These are phyloP conservation scores for Asobara japonica DNA, from an alignment of 1,140 invertebrate species.

Conservation along the genomic window DNA sequence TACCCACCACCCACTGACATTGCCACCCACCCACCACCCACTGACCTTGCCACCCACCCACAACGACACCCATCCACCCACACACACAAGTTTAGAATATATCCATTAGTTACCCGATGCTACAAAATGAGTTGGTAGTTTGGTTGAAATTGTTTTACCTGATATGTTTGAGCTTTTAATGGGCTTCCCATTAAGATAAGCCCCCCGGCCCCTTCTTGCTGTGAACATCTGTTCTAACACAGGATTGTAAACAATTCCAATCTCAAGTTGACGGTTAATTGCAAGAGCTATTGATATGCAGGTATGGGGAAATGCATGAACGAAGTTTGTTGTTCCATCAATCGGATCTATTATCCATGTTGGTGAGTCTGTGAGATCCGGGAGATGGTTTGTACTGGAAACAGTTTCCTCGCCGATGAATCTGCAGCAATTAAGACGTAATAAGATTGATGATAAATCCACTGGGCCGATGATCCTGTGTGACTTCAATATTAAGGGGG, in stretches of 20 bases:
- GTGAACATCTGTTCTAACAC: constrained; percentile 79
- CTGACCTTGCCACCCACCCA: too few species aligned
- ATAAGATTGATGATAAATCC: background rate
- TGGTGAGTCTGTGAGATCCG: constrained; percentile 78
- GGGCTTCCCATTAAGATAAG: constrained; percentile 77
- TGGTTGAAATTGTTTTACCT: constrained; percentile 39
- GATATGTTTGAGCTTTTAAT: constrained; percentile 60
- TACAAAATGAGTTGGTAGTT: background rate
- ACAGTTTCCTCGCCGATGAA: constrained; percentile 91
- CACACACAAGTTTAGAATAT: too few species aligned
- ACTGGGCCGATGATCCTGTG: too few species aligned
- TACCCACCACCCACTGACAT: too few species aligned
- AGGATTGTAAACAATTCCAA: constrained; percentile 84
- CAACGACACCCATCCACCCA: too few species aligned
- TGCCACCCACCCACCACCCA: too few species aligned
- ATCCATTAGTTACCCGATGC: too few species aligned
- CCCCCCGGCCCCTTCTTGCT: constrained; percentile 77
- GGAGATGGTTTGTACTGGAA: constrained; percentile 67
- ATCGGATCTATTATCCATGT: constrained; percentile 92
- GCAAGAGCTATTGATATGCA: constrained; percentile 75
- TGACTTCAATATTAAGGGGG: too few species aligned
- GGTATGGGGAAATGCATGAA: constrained; percentile 73
- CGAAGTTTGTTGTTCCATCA: constrained; percentile 81
- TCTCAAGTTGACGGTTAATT: constrained; percentile 73
- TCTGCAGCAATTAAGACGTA: constrained; percentile 59